Base-by-base conservation (phyloP, 2,113 vertebrate species). In the Carettochelys insculpta region DNA sequence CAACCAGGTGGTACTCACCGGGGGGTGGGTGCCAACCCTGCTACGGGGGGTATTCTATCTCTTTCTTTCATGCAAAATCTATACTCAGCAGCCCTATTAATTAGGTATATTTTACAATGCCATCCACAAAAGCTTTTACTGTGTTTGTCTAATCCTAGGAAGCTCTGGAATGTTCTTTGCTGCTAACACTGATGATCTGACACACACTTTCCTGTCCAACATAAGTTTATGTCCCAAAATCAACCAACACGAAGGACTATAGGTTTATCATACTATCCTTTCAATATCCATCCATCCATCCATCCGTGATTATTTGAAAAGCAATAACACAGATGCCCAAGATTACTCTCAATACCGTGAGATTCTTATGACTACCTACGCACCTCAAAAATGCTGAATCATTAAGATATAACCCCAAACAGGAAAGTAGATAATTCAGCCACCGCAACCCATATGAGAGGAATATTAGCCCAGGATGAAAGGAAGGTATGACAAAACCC, bases 391-490 rank as follows among this genome's bases (percentile, higher is more conserved):
- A 5, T 80, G 83, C 10, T 54, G 43, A 83, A 68, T 1, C 10
- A 77, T 10, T 85, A 65, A 6, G 84, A 80, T 79, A 17, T 38
- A 75, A 79, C 6, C 3, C 3, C 89, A 76, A 83, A 82, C 20
- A 10, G 81, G 20, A 24, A 89, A 92, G 85, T 19, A 56, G 41
- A 43, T 25, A 12, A 24, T 11, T 4, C 5, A 41, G 9, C 22
- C 41, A 65, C 71, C 88, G 80, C 82, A 91, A 73, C 53, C 29
- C 43, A 12, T 19, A 13, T 41, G 89, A 53, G 48, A 82, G 85
- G 92, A 80, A 31, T 41, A 71, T n/a, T 9, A 81, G 5, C n/a
- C 73, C 52, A 38, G n/a, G 76, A 94, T 94, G 75, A 95, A 96
- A 94, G 61, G 47, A 73, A 22, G 24, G 8, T 4, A 76, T 52